Evolutionary conservation across 2,797 vertebrate genomes (phyloP), one percentile per base, ranked within the genome.

Genomic region (Myiotriccus ornatus): DNA sequence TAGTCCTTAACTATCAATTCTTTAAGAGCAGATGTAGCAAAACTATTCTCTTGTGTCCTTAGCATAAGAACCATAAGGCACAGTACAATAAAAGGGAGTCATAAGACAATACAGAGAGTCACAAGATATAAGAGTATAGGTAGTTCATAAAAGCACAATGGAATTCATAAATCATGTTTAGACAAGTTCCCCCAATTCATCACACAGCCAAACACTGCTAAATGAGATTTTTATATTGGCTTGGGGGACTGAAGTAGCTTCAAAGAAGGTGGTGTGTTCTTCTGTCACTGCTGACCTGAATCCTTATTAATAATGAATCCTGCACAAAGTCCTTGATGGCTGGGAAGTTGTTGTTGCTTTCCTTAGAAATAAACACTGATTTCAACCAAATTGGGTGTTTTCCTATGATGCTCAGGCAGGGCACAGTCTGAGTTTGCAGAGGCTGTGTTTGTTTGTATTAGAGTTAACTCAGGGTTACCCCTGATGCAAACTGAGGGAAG

Each of bases 1-100:
- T 41, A 90, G 73, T 88, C 57, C 65, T 95, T 93, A 93, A 94
- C 91, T 88, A 94, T 94, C 94, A 95, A 93, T 96, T 95, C 92
- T 91, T 95, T 87, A 95, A 94, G 69, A 94, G 82, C 39, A 86
- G 91, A 90, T 71, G 67, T 44, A 86, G 69, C 76, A 78, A 87
- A 92, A 65, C 60, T 81, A 19, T 94, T 41, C 89, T 95, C 87
- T 71, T 59, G 76, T 87, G 89, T 94, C 65, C 79, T 90, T 94
- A 93, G 83, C 62, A 34, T 94, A 91, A 83, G 76, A 86, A 88
- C 83, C 9, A 9, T 28, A 39, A 94, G 94, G 87, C 73, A 62
- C 71, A 94, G 37, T 50, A 81, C 91, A 96, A 95, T 96, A 93
- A 95, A 85, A 93, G 71, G 32, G 70, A 93, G 84, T 53, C 69